These are phyloP conservation scores for Globia sparganii DNA, from an alignment of 2,888 invertebrate genomes.

Conservation along the genomic window DNA sequence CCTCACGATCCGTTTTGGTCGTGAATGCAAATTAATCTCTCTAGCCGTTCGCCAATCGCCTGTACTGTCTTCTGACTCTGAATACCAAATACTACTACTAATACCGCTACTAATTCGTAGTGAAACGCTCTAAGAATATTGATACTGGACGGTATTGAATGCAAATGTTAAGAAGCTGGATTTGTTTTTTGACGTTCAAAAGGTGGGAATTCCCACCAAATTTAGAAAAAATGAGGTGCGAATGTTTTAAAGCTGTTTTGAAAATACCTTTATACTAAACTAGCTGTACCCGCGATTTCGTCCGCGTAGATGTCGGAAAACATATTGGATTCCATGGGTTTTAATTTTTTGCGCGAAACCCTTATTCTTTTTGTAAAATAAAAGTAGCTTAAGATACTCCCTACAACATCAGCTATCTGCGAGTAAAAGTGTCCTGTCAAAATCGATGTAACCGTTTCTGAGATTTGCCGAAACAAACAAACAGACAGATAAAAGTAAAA, in stretches of 20 bases:
- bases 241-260: neutral
- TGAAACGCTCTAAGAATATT: conserved; percentile 64
- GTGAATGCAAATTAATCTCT: conserved; percentile 88
- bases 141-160: conserved; percentile 39
- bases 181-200: neutral
- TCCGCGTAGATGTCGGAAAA: neutral
- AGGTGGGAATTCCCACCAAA: neutral
- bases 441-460: too few relatives aligned
- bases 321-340: too few relatives aligned
- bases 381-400: too few relatives aligned
- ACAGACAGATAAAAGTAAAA: too few relatives aligned
- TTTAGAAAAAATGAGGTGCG: too few relatives aligned
- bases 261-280: neutral
- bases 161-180: conserved; percentile 22
- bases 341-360: too few relatives aligned
- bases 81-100: conserved; percentile 77
- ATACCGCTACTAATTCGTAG: conserved; percentile 70
- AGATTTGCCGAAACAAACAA: too few relatives aligned
- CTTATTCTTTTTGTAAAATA: too few relatives aligned
- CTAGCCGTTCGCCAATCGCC: conserved; percentile 74
- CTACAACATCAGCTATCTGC: too few relatives aligned
- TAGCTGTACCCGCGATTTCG: neutral
- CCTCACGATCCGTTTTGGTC: conserved; percentile 86
- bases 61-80: conserved; percentile 76
- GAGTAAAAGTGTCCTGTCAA: too few relatives aligned